Evolutionary conservation across 1,140 invertebrate species (phyloP).

Genomic region (Apis laboriosa): DNA sequence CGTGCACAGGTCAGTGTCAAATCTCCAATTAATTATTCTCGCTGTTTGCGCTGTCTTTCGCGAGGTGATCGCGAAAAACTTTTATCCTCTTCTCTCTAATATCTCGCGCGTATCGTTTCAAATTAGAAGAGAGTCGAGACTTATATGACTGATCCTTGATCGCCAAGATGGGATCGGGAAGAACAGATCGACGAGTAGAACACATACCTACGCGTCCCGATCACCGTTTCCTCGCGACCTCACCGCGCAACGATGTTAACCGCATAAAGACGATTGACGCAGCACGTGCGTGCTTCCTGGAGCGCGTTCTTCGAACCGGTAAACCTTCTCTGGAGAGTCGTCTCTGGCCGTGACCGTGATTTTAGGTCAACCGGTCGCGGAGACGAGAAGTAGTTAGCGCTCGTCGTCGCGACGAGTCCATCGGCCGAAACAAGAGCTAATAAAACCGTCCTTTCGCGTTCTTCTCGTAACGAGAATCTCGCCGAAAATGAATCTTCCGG

Average conservation of each 20-base stretch:
- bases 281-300: conserved; percentile 18
- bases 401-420: conserved; percentile 21
- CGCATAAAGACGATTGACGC: conserved; percentile 23
- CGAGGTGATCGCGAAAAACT: no score
- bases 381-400: conserved; percentile 76
- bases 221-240: conserved; percentile 24
- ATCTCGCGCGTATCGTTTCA: no score
- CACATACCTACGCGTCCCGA: conserved; percentile 9
- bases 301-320: conserved; percentile 40
- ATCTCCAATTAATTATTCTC: no score
- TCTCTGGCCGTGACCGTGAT: conserved; percentile 78
- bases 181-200: neutral
- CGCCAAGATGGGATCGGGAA: neutral
- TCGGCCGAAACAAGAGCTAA: conserved; percentile 25
- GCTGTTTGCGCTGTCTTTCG: no score
- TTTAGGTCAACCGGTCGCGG: conserved; percentile 82
- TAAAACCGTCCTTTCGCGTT: neutral
- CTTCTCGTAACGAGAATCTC: conserved; percentile 6
- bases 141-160: neutral
- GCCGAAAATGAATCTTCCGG: conserved; percentile 6
- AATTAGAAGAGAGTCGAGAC: neutral
- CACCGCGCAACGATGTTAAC: conserved; percentile 28
- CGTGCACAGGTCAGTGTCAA: conserved; percentile 40
- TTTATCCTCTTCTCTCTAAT: no score
- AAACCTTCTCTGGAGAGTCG: conserved; percentile 57